Percentiles rank a stretch among this genome's conserved stretches.
These are phyloP conservation scores for Myioborus melanocephalus DNA, from an alignment of 2,797 vertebrate species.

Conservation along the genomic window DNA sequence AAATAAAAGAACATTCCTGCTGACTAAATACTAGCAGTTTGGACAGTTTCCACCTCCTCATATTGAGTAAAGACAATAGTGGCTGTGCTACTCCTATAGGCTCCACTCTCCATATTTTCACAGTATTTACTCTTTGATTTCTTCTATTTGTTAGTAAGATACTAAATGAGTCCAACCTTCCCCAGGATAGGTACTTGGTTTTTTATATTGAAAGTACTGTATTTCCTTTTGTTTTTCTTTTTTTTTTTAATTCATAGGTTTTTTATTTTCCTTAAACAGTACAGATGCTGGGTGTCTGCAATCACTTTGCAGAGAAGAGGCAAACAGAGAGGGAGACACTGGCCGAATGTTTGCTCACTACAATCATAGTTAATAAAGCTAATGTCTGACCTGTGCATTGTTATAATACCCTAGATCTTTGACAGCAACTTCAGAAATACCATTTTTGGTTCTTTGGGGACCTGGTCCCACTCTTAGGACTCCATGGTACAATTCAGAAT, in stretches of 20 bases:
- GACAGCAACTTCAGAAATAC: not conserved
- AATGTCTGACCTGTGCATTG: not conserved
- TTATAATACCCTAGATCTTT: not conserved
- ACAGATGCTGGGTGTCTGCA: not conserved
- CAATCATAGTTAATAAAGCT: not conserved
- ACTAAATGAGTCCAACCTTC: not conserved
- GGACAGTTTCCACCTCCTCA: not conserved
- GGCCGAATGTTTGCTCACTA: rapidly evolving
- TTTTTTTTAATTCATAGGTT: not conserved
- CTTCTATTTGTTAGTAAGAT: not conserved
- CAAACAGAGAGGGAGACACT: not conserved
- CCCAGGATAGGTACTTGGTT: not conserved
- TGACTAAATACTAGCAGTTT: not conserved
- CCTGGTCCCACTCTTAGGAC: not conserved
- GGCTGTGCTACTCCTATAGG: not conserved
- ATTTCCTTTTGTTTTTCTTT: not conserved
- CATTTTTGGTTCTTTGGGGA: not conserved
- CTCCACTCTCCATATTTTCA: not conserved
- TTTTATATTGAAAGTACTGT: rapidly evolving
- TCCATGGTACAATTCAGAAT: not conserved
- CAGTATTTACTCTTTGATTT: not conserved
- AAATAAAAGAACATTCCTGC: not conserved
- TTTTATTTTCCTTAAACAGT: not conserved
- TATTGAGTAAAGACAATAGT: not conserved
- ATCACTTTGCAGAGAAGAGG: not conserved